Conservation (phyloP, 2,113 vertebrate genomes). For the Zonotrichia leucophrys region DNA sequence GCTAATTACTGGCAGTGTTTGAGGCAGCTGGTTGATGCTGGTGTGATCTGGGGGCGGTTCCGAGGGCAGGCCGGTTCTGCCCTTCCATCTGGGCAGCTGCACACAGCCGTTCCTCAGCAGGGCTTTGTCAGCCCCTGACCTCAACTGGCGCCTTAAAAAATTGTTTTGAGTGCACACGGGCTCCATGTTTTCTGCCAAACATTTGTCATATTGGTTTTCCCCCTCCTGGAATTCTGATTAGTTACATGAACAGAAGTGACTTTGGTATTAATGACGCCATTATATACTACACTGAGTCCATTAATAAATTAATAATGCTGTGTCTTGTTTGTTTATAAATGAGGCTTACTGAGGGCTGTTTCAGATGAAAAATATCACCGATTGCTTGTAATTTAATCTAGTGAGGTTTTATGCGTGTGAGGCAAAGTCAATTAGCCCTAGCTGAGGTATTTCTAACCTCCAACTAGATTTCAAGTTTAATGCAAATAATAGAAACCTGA, state of each 20-base stretch:
- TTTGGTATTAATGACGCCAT: slow-evolving; percentile 70
- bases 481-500: slow-evolving; percentile 11
- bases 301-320: slow-evolving; percentile 74
- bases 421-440: slow-evolving; percentile 69
- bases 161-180: neutral
- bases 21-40: neutral
- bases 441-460: slow-evolving; percentile 52
- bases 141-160: neutral
- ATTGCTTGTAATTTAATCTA: slow-evolving; percentile 74
- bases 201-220: slow-evolving; percentile 46
- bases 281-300: slow-evolving; percentile 60
- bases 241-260: slow-evolving; percentile 64
- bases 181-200: slow-evolving; percentile 37
- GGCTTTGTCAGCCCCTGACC: neutral
- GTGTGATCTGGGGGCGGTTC: fast-evolving
- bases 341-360: slow-evolving; percentile 55
- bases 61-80: fast-evolving
- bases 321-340: slow-evolving; percentile 67
- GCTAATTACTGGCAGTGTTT: neutral
- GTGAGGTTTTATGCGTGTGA: slow-evolving; percentile 61
- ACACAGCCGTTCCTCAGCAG: fast-evolving
- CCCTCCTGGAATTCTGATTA: slow-evolving; percentile 61
- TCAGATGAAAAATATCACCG: slow-evolving; percentile 66
- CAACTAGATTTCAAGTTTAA: slow-evolving; percentile 48
- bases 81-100: fast-evolving